phyloP scores from a whole-genome alignment of 2,797 vertebrate species.

The Thamnophis elegans region DNA sequence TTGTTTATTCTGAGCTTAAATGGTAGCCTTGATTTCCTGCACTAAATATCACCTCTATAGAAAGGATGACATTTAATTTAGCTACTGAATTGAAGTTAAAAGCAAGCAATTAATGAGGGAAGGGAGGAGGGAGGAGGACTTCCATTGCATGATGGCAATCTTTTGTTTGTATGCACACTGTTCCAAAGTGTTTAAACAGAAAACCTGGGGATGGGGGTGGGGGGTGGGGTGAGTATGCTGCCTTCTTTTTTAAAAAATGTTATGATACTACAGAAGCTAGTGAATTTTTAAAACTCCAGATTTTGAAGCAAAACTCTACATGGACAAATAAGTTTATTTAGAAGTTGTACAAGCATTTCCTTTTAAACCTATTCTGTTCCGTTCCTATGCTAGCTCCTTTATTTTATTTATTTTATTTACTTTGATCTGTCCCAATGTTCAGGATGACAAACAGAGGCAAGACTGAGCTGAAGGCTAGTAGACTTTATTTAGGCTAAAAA shows the following conservation, averaged over 20 bases:
- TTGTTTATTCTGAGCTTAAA: neutral
- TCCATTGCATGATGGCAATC: neutral
- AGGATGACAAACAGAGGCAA: too few relatives aligned
- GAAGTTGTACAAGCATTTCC: neutral
- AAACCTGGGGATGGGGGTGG: neutral
- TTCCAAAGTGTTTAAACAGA: neutral
- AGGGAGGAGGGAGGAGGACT: neutral
- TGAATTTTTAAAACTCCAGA: too few relatives aligned
- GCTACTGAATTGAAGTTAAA: neutral
- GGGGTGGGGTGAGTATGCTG: neutral
- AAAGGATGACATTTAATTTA: slow-evolving; percentile 4
- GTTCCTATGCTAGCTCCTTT: neutral
- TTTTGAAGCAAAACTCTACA: neutral
- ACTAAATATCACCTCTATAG: neutral
- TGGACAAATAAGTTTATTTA: neutral
- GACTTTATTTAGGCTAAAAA: too few relatives aligned
- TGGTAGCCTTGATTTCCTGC: neutral
- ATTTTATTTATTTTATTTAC: neutral
- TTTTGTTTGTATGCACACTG: neutral
- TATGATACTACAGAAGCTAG: neutral
- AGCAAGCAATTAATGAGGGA: neutral
- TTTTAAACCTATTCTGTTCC: neutral
- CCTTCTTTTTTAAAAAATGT: neutral
- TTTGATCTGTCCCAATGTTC: too few relatives aligned
- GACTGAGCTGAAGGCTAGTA: too few relatives aligned